Base-by-base conservation (phyloP, 2,888 invertebrate genomes). In the Heliconius hortense region DNA sequence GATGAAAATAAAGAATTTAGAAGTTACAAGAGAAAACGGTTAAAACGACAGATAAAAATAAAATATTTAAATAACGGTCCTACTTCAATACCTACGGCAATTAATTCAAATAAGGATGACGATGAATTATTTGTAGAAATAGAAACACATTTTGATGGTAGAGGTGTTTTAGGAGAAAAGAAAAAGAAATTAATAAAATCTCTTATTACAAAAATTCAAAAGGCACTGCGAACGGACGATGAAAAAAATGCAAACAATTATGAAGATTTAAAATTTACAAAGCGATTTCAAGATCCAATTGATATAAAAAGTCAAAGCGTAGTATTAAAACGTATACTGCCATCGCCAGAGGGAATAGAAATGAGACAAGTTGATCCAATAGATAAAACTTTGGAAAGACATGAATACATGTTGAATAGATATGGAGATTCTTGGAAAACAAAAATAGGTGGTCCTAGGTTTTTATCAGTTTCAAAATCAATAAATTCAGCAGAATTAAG, bases 91-190 rank as follows among this genome's bases (percentile, higher is more conserved):
- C 69, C 73, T 73, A 85, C 84, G 81, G 71, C 56, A 48, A 11
- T 53, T 0, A 64, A 78, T 72, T 74, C 80, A 72, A 76, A 75
- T 63, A 84, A 83, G 11, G 84, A 87, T 21, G 90, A 91, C 1
- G 92, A 93, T 72, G 91, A 93, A 77, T 76, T 93, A 1, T 92
- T 85, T 59, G 89, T 94, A 2, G 93, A 93, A 88, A 93, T 94
- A 4, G 92, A 94, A 88, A 92, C 93, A 8, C 92, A 93, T 81
- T 90, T 91, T 68, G 88, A 92, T 74, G 88, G 89, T 60, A 90
- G 90, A 82, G 90, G 91, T 0, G 76, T 87, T 70, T 89, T 89
- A 82, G 90, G 89, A 0, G 89, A 90, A 68, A 90, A 88, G 75
- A 91, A 90, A 80, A 90, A 90, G 77, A 90, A 90, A 78, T 74